Percentiles rank a stretch among this genome's conserved stretches.
phyloP scores from a whole-genome alignment of 1,140 invertebrate genomes.

The Bradynema listronoti region DNA sequence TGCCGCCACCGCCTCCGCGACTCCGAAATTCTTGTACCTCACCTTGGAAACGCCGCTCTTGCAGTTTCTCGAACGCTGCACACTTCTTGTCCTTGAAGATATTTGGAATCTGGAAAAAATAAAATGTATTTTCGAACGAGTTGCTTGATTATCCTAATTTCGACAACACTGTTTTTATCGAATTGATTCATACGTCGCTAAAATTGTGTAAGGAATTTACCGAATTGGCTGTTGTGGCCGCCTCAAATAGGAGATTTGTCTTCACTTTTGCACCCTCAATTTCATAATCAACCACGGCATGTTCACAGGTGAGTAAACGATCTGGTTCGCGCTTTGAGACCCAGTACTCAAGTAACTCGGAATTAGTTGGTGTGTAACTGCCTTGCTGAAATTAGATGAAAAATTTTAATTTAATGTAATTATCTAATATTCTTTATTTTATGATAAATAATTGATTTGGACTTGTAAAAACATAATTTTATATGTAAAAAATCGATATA shows the following conservation, averaged over 20 bases:
- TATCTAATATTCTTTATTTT: no score
- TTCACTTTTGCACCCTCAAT: conserved; percentile 58
- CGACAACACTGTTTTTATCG: conserved; percentile 10
- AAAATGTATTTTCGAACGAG: conserved; percentile 6
- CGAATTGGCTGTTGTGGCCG: conserved; percentile 54
- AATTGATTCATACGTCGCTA: not conserved
- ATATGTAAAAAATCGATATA: not conserved
- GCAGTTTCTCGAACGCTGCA: conserved; percentile 51
- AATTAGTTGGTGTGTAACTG: conserved; percentile 56
- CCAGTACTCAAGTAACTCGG: conserved; percentile 57
- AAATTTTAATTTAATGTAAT: no score
- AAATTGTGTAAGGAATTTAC: conserved; percentile 23
- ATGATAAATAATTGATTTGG: no score
- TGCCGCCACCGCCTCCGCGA: conserved; percentile 43
- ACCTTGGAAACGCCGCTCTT: conserved; percentile 53
- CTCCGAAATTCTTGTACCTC: conserved; percentile 53
- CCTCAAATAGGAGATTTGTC: conserved; percentile 56
- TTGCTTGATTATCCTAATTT: not conserved
- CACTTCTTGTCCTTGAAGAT: conserved; percentile 58
- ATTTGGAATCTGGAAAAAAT: conserved; percentile 47
- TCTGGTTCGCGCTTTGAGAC: conserved; percentile 56
- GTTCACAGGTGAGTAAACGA: conserved; percentile 52
- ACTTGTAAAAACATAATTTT: no score
- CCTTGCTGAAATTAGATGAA: conserved; percentile 48
- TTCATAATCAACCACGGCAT: conserved; percentile 55